A percentile compares a stretch with the other conserved stretches of the same genome.
phyloP scores from a whole-genome alignment of 1,140 invertebrate species.

The Papilio helenus region DNA sequence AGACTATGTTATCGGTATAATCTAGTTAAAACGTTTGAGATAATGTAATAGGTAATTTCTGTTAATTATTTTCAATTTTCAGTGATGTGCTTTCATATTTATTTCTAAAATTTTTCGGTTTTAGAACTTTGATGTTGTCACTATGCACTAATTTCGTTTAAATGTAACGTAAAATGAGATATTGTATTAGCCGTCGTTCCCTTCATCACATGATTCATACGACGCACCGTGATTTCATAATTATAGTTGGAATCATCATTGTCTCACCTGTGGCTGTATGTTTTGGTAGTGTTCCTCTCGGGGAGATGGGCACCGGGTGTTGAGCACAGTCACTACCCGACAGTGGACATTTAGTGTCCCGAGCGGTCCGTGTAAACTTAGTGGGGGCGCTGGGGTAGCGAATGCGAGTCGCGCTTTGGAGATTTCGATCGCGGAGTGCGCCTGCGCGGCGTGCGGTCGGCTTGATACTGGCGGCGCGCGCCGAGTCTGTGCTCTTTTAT shows the following conservation, averaged over 20 bases:
- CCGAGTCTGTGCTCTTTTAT: constrained; percentile 69
- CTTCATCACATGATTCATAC: constrained; percentile 66
- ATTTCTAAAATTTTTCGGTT: too few species aligned
- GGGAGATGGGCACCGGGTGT: constrained; percentile 47
- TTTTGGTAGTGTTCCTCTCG: constrained; percentile 49
- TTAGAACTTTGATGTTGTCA: not conserved
- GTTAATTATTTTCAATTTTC: not conserved
- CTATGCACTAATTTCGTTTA: not conserved
- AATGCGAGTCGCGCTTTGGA: constrained; percentile 50
- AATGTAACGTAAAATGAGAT: not conserved
- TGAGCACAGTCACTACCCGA: constrained; percentile 68
- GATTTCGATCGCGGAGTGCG: constrained; percentile 48
- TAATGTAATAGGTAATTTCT: not conserved
- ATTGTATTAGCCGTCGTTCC: constrained; percentile 25
- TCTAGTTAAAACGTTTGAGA: constrained; percentile 20
- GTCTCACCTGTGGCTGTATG: constrained; percentile 63
- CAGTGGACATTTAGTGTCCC: constrained; percentile 55
- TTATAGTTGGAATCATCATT: constrained; percentile 55
- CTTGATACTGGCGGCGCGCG: constrained; percentile 74
- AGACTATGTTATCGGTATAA: constrained; percentile 18
- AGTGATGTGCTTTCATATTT: not conserved
- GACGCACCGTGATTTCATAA: constrained; percentile 60
- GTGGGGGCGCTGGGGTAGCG: constrained; percentile 60
- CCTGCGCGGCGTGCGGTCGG: constrained; percentile 63
- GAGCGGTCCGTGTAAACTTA: constrained; percentile 47